Base-by-base conservation (phyloP, 2,113 vertebrate species). In the Zonotrichia leucophrys region DNA sequence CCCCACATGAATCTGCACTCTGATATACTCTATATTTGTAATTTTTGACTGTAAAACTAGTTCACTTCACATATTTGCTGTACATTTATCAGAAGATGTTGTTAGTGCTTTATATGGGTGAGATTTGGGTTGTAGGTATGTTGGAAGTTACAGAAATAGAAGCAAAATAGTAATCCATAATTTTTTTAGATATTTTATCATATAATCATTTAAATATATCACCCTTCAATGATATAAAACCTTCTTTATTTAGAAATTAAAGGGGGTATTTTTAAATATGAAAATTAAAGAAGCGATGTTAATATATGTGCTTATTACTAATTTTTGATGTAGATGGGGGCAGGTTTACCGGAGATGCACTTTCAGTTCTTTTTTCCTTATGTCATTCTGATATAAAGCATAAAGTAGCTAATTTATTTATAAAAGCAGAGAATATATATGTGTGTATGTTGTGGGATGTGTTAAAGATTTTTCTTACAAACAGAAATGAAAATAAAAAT, bases 101-200 rank as follows among this genome's bases (percentile, higher is more conserved):
- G 8, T 49, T 56, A 49, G 21, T 73, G 44, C 20, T 82, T 78
- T 25, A 82, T 22, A 15, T 59, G 31, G 35, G 23, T 63, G 30
- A 81, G 13, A 58, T 60, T 55, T 55, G 44, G 25, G 23, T 47
- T 0, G 0, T 6, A n/a, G 42, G 4, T 35, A 12, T 23, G 24
- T 18, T 56, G n/a, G 22, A 84, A 87, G 20, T 64, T n/a, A 62
- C 6, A 62, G 2, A 67, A 74, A 83, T 52, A 28, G 14, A 12
- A 79, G 66, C 39, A 92, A 89, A 87, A 85, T 14, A 46, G 2
- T n/a, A 60, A 27, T 25, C 20, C 6, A 9, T 67, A 13, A 31
- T n/a, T 14, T 4, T 85, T 74, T 87, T 8, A 10, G 22, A 7
- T 83, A 52, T 62, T 84, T 83, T 30, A 44, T 47, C 17, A 55